A percentile compares a stretch with the other conserved stretches of the same genome.
phyloP scores from a whole-genome alignment of 1,140 invertebrate genomes.

The Helicoverpa zea region DNA sequence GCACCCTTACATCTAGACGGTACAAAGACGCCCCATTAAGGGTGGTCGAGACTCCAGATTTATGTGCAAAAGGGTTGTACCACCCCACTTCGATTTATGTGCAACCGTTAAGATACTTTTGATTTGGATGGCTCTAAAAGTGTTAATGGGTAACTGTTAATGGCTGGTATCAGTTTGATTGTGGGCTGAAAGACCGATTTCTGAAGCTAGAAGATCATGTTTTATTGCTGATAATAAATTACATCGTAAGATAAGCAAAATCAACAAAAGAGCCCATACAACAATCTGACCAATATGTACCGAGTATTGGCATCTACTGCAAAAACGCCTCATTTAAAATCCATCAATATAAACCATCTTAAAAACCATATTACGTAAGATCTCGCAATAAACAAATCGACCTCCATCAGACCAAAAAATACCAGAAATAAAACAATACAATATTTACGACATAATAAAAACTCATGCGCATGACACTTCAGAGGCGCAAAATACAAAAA shows the following conservation, averaged over 20 bases:
- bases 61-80: slow-evolving; percentile 44
- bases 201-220: not conserved
- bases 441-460: slow-evolving; percentile 39
- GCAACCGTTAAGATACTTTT: slow-evolving; percentile 31
- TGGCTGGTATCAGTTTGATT: not conserved
- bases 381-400: not conserved
- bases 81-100: slow-evolving; percentile 49
- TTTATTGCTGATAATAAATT: too few relatives aligned
- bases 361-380: slow-evolving; percentile 3
- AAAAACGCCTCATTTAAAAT: too few relatives aligned
- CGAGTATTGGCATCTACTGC: too few relatives aligned
- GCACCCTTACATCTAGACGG: slow-evolving; percentile 36
- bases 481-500: slow-evolving; percentile 21
- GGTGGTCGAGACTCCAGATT: slow-evolving; percentile 41
- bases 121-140: slow-evolving; percentile 27
- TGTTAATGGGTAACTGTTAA: slow-evolving; percentile 37
- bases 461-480: slow-evolving; percentile 35
- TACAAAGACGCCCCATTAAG: slow-evolving; percentile 47
- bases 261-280: too few relatives aligned
- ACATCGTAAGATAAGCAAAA: too few relatives aligned
- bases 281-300: too few relatives aligned
- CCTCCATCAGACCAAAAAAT: slow-evolving; percentile 1
- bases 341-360: not conserved
- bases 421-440: slow-evolving; percentile 41
- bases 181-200: not conserved